phyloP scores from a whole-genome alignment of 2,797 vertebrate species.

The Darevskia mixta region DNA sequence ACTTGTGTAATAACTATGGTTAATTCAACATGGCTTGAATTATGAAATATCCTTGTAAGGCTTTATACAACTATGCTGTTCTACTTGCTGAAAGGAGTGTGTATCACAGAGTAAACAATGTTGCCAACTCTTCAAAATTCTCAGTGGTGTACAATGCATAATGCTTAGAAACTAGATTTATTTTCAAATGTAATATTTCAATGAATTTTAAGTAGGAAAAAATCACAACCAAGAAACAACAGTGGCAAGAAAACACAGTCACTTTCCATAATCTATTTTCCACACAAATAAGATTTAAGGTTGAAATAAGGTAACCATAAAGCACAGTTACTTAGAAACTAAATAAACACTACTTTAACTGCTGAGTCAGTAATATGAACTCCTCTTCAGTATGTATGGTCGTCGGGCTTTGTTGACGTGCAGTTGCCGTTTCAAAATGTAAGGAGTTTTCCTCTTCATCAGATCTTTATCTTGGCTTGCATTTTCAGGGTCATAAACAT shows the following conservation, averaged over 20 bases:
- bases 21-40: background rate
- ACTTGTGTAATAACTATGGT: background rate
- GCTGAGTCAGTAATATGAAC: conserved; percentile 86
- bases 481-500: conserved; percentile 83
- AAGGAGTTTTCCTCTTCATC: conserved; percentile 94
- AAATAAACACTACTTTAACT: conserved; percentile 68
- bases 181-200: conserved; percentile 77
- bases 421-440: conserved; percentile 93
- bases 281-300: conserved; percentile 75
- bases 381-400: conserved; percentile 95
- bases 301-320: conserved; percentile 75
- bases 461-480: conserved; percentile 82
- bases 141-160: conserved; percentile 72
- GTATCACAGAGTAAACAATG: background rate
- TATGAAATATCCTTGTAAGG: background rate
- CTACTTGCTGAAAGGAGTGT: conserved; percentile 8
- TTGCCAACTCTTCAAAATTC: conserved; percentile 51
- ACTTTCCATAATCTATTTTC: conserved; percentile 73
- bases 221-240: conserved; percentile 77
- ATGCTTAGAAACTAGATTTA: conserved; percentile 83
- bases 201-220: conserved; percentile 74
- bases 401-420: conserved; percentile 90
- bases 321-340: conserved; percentile 80
- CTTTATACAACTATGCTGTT: conserved; percentile 12
- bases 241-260: conserved; percentile 74